phyloP scores from a whole-genome alignment of 1,140 invertebrate genomes.

The Caenorhabditis latens region DNA sequence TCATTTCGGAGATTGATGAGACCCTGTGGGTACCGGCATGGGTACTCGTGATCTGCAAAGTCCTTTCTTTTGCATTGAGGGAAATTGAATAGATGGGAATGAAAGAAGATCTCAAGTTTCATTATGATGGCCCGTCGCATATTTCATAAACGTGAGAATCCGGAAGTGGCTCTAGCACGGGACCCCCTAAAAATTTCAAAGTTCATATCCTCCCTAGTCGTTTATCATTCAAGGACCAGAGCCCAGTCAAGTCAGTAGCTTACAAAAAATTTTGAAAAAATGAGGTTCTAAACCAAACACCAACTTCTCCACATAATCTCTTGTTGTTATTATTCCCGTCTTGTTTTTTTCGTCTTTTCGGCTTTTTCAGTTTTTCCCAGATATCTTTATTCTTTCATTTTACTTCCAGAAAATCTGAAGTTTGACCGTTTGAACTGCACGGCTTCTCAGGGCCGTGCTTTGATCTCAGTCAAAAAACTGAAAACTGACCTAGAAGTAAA shows the following conservation, averaged over 20 bases:
- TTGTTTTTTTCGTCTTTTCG: no score
- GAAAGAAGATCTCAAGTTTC: conserved; percentile 42
- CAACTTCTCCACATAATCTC: conserved; percentile 24
- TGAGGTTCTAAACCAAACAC: conserved; percentile 14
- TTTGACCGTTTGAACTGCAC: background rate
- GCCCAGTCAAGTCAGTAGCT: background rate
- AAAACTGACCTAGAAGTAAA: conserved; percentile 43
- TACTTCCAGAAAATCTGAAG: conserved; percentile 13
- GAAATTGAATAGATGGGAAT: background rate
- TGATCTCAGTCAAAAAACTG: conserved; percentile 6
- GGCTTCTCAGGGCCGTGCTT: background rate
- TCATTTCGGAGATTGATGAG: no score
- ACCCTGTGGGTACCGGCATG: no score
- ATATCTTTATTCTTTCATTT: background rate
- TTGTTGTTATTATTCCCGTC: background rate
- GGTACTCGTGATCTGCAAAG: no score
- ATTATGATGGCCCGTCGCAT: conserved; percentile 32
- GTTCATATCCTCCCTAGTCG: background rate
- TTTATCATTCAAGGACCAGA: background rate
- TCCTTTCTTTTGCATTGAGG: no score
- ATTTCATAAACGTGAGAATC: conserved; percentile 55
- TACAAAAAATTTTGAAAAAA: background rate
- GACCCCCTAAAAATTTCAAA: conserved; percentile 7
- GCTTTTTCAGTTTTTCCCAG: background rate
- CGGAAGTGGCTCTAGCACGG: conserved; percentile 8